Evolutionary conservation across 2,797 vertebrate genomes (phyloP), one percentile per base, ranked within the genome.

Genomic region (Chrysocyon brachyurus): DNA sequence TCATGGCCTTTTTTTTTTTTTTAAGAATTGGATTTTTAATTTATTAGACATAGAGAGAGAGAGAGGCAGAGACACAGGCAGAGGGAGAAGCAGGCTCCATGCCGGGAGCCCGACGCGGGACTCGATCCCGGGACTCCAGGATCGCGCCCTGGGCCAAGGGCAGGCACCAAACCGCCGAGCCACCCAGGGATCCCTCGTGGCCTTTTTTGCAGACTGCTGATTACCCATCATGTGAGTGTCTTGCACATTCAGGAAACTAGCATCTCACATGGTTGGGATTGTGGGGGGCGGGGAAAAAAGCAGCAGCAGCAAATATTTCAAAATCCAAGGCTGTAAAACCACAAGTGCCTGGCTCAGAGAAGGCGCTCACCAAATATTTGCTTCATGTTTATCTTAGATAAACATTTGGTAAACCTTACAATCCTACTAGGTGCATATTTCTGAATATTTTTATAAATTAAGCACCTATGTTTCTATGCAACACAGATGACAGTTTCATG

Each of bases 351-450:
- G 33, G 33, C 97, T 91, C 73, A 24, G 33, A 78, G 78, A 85
- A 95, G 63, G 90, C 54, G 72, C 52, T 89, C 6, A 9, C 57
- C 95, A 97, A 96, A 95, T 87, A 79, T 96, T 86, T 84, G 33
- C 88, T 83, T 85, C 84, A 59, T 85, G 75, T 92, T 97, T 95
- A 90, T 66, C 94, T 94, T 93, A 77, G 79, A 93, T 91, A 86
- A 96, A 94, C 73, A 93, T 59, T 46, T 49, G n/a, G 78, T 46
- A 40, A 96, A 59, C 40, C 89, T 97, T 59, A 72, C 3, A 49
- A 73, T 96, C 92, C 68, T 85, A 75, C 2, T 24, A 79, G 36
- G 78, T 56, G 95, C 87, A 72, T 85, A 82, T 91, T 87, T 93
- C 86, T 92, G 82, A 78, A 84, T 63, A 82, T 83, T 90, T 90